These are phyloP conservation scores for Sylvilagus bachmani DNA, from an alignment of 2,113 vertebrate species.

Conservation along the genomic window DNA sequence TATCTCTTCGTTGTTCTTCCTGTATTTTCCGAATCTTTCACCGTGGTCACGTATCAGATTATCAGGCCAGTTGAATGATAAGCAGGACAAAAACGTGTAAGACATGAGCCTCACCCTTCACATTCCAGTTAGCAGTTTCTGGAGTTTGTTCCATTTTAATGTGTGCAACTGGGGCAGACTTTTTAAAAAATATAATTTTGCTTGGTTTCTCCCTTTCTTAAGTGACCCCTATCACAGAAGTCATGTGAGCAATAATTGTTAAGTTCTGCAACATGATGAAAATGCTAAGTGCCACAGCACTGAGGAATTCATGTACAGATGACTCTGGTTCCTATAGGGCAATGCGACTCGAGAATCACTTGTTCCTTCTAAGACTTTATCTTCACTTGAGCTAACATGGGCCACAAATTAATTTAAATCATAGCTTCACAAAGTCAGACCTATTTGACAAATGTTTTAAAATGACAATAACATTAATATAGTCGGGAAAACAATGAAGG, in stretches of 20 bases:
- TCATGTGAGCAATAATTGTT: constrained; percentile 16
- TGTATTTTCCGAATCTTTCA: not conserved
- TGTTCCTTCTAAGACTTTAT: not conserved
- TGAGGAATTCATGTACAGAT: not conserved
- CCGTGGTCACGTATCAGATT: not conserved
- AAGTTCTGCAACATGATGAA: not conserved
- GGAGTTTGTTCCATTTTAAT: not conserved
- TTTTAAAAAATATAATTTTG: not conserved
- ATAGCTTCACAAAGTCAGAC: not conserved
- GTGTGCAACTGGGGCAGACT: not conserved
- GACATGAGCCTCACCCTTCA: not conserved
- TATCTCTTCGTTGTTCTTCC: not conserved
- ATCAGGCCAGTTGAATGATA: not conserved
- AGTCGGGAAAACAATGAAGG: not conserved
- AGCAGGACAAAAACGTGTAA: not conserved
- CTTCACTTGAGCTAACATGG: not conserved
- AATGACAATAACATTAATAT: not conserved
- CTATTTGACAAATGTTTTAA: not conserved
- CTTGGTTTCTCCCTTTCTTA: not conserved
- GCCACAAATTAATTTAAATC: not conserved
- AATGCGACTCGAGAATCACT: not conserved
- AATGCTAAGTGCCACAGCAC: not conserved
- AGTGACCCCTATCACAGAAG: constrained; percentile 18
- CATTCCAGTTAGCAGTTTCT: not conserved
- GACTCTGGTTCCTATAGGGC: not conserved